Base-by-base conservation (phyloP, 2,113 vertebrate species). In the Ameiurus melas region DNA sequence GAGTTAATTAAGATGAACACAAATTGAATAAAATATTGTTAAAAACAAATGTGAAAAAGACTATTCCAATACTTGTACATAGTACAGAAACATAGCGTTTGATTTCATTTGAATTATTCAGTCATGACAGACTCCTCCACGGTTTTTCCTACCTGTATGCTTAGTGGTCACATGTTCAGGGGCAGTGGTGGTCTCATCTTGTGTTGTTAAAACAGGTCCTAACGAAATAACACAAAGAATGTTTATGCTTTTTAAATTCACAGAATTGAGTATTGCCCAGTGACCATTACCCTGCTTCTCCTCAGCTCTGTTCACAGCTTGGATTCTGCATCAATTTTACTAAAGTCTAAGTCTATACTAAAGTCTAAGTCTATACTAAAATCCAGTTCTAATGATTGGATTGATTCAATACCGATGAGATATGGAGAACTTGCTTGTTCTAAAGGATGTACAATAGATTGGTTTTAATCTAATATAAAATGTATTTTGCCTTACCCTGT, bases 381-480 rank as follows among this genome's bases (percentile, higher is more conserved):
- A 22, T 75, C 19, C 8, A 73, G 19, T 25, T 47, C 64, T 68
- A n/a, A 1, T 39, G 6, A 9, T 36, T 71, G 17, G 66, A 43
- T 43, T 77, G 73, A n/a, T 53, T 16, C 16, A 55, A n/a, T n/a
- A 3, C 5, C 33, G 16, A 78, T 51, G 12, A 16, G 6, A 7
- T 5, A n/a, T 51, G 27, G 20, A 16, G 13, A 79, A 10, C 27
- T 39, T 27, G 10, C n/a, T 13, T 82, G 79, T 43, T 58, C 55
- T 78, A n/a, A n/a, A 82, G 17, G 9, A 58, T 51, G 30, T 27
- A 22, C 55, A 39, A 57, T 62, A 83, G 16, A 10, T 51, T 27
- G 75, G 43, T 51, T 12, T 6, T 78, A 30, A 80, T 60, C 17
- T 82, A 82, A 60, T 36, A 82, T 60, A 82, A 82, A 82, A 36